These are phyloP conservation scores for Acanthiza pusilla DNA, from an alignment of 2,797 vertebrate species.

Conservation along the genomic window DNA sequence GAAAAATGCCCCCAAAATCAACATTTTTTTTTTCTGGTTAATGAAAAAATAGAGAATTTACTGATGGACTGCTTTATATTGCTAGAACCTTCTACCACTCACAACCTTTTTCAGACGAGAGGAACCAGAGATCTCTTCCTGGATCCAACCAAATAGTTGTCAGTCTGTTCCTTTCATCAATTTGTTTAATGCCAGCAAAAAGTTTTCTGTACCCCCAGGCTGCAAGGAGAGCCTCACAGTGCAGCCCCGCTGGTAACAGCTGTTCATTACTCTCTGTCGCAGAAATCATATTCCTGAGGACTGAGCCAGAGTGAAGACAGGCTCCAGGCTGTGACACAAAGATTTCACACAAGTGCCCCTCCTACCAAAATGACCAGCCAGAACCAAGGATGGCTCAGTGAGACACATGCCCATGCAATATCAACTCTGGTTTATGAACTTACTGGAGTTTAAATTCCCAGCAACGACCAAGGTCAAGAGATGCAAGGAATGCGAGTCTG, in stretches of 20 bases:
- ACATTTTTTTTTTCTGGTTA: not conserved
- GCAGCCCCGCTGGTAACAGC: not conserved
- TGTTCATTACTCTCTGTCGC: not conserved
- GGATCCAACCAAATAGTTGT: not conserved
- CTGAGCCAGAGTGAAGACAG: not conserved
- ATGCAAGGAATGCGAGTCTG: not conserved
- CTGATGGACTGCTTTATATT: not conserved
- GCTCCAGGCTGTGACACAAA: not conserved
- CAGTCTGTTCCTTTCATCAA: not conserved
- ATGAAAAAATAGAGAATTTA: not conserved
- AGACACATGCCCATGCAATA: fast-evolving
- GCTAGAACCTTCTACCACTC: not conserved
- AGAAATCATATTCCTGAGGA: not conserved
- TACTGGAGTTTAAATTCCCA: not conserved
- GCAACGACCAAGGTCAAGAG: not conserved
- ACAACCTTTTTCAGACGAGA: not conserved
- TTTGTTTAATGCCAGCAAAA: not conserved
- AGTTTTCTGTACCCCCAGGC: not conserved
- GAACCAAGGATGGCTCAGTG: not conserved
- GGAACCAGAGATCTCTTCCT: not conserved
- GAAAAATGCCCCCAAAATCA: not conserved
- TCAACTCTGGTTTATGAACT: not conserved
- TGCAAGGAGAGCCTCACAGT: not conserved
- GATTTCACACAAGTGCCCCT: not conserved
- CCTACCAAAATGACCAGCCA: not conserved